Conservation (phyloP, 92 coral and sea anemone species). For the Paragorgia papillata region DNA sequence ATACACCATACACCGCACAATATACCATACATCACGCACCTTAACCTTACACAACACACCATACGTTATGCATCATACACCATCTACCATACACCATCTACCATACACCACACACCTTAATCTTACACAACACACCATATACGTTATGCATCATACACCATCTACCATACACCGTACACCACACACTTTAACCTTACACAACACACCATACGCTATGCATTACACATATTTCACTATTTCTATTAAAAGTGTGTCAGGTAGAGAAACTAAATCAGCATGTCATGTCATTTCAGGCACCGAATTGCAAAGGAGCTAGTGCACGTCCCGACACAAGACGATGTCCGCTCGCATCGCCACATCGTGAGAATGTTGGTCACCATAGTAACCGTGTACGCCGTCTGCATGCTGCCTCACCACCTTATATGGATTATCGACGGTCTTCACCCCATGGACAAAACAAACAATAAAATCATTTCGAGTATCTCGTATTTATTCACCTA, state of each 20-base stretch:
- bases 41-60: too few relatives aligned
- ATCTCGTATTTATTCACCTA: slow-evolving; percentile 74
- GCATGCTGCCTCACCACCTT: slow-evolving; percentile 40
- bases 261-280: too few relatives aligned
- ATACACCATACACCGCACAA: too few relatives aligned
- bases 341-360: slow-evolving; percentile 32
- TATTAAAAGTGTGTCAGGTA: too few relatives aligned
- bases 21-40: too few relatives aligned
- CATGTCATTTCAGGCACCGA: slow-evolving; percentile 11
- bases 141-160: not conserved
- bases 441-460: not conserved
- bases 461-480: not conserved
- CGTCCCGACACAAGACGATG: slow-evolving; percentile 25
- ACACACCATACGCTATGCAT: too few relatives aligned
- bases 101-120: too few relatives aligned
- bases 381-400: slow-evolving; percentile 45
- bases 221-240: too few relatives aligned
- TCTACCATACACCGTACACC: not conserved
- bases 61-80: too few relatives aligned
- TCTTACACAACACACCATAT: not conserved
- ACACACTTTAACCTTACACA: too few relatives aligned
- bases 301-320: slow-evolving; percentile 23
- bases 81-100: too few relatives aligned
- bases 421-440: not conserved
- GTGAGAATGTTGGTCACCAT: slow-evolving; percentile 48